Base-by-base conservation (phyloP, 2,113 vertebrate genomes). In the Tragulus kanchil region DNA sequence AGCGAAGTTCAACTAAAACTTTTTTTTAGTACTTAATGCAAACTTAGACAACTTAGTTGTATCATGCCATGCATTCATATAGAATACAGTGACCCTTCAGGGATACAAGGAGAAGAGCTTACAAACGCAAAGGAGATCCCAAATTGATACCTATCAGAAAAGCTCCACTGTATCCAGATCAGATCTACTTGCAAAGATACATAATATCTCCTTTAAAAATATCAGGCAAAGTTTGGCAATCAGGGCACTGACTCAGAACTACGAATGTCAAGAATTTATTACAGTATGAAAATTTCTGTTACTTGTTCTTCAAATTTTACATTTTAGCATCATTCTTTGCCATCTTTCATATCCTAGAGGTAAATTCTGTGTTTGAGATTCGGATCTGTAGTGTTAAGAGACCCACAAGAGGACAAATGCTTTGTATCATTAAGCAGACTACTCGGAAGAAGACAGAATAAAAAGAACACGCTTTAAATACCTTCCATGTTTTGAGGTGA, bases 401-500 rank as follows among this genome's bases (percentile, higher is more conserved):
- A 79, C 48, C 26, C 67, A 56, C 5, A 28, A 54, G 56, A 81
- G 21, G 3, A 62, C 2, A 50, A 50, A 81, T 10, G 15, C 10
- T 83, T 78, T 42, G 31, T n/a, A 67, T 64, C 36, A 62, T 52
- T 48, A 94, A 83, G 23, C 23, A 89, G 85, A 56, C 42, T 9
- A 65, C 31, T 79, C 15, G 6, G 23, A 81, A 81, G 50, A 88
- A 25, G 50, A 65, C 13, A 59, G 62, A 92, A 91, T 3, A 10
- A 85, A 96, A 90, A 83, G 31, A 85, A 75, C 9, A 28, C 9
- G 26, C 6, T 95, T 83, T 81, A 54, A 90, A 73, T n/a, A 83
- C 61, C 50, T 81, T 81, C 85, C 77, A 84, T 73, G n/a, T 79
- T 36, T 73, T 73, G 36, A 73, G 69, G 69, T 7, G 16, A 58